Conservation (phyloP, 2,113 vertebrate genomes). For the Myotis davidii region DNA sequence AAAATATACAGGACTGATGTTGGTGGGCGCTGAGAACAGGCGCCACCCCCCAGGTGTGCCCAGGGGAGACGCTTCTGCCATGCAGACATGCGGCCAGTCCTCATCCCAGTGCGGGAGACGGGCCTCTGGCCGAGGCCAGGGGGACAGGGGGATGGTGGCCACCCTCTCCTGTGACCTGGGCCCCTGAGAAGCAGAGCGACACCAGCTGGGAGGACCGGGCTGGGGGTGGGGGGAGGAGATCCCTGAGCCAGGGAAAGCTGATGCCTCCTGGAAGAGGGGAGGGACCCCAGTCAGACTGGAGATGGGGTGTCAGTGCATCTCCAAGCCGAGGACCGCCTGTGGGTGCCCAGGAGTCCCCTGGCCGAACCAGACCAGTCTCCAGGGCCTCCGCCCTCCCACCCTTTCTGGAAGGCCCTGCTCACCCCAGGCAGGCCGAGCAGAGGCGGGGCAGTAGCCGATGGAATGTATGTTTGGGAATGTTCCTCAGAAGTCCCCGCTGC, state of each 20-base stretch:
- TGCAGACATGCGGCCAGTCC: constrained; percentile 76
- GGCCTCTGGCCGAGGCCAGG: not conserved
- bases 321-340: not conserved
- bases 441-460: not conserved
- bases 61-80: constrained; percentile 74
- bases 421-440: not conserved
- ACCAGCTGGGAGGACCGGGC: constrained; percentile 11
- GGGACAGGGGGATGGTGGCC: not conserved
- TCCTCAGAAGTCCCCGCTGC: not conserved
- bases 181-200: constrained; percentile 38
- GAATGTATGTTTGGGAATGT: constrained; percentile 73
- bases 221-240: not conserved
- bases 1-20: constrained; percentile 83
- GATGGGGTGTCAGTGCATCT: constrained; percentile 19
- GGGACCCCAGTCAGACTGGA: not conserved
- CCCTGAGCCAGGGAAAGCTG: constrained; percentile 67
- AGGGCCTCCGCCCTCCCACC: fast-evolving
- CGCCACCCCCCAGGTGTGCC: constrained; percentile 49
- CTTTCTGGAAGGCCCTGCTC: not conserved
- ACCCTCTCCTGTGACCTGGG: not conserved
- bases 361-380: not conserved
- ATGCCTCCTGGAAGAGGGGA: not conserved
- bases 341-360: not conserved
- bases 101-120: not conserved
- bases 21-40: constrained; percentile 68